Evolutionary conservation across 1,140 invertebrate species (phyloP), one percentile per base, ranked within the genome.

Genomic region (Coptotermes formosanus): DNA sequence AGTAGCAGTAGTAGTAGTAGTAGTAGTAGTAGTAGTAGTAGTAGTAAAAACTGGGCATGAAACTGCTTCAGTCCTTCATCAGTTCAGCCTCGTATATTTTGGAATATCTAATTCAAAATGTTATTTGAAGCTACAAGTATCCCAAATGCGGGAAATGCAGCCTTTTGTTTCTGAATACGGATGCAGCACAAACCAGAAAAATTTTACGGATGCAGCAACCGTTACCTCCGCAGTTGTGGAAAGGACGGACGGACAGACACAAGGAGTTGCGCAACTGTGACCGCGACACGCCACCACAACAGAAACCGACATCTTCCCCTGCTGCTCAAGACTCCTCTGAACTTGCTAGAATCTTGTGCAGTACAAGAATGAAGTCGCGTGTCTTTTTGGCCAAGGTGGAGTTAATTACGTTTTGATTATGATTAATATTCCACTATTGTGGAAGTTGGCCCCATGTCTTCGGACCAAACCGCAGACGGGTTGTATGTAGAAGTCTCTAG

Each of bases 371-470:
- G 25, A 30, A 75, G 25, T 75, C n/a, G 6, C 25, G 64, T 30
- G 64, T 30, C 64, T 75, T n/a, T 75, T 75, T 75, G 64, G 64
- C 64, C 64, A 75, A 75, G 64, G 64, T 75, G 64, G 64, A 75
- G 64, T 30, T 75, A 75, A 75, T 75, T 75, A 75, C 25, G n/a
- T 75, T 75, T 75, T 75, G 25, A 75, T 75, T 75, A 75, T 75
- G 64, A 75, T 75, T 75, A 75, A 75, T 75, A 3, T 75, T 75
- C 30, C 64, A 75, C n/a, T 8, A 75, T 75, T 30, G 25, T 30
- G n/a, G 25, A 75, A 75, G 64, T 75, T 75, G n/a, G 25, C 11
- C 25, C n/a, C n/a, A 30, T 75, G 64, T 75, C 30, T 75, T 75
- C 64, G 64, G n/a, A 14, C 25, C n/a, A 25, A 25, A 75, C 64